Evolutionary conservation across 30 jellyfish, hydroid and myxozoan species (phyloP), one percentile per base, ranked within the genome.

Genomic region (Hydractinia echinata): DNA sequence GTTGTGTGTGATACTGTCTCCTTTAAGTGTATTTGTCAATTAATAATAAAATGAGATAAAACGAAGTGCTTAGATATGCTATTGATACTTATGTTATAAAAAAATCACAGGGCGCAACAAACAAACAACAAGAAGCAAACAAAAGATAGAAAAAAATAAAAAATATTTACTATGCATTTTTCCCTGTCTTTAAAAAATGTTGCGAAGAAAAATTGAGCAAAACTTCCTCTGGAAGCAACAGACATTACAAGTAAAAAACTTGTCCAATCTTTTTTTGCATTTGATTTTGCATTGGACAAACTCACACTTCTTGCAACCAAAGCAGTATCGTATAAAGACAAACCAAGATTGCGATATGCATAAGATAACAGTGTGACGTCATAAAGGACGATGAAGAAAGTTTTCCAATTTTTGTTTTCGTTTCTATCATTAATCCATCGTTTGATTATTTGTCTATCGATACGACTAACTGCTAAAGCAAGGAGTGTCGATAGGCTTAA

Each of bases 251-350:
- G 39, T 51, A 64, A 64, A 13, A 64, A 64, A 64, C 74, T 64
- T 13, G 74, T 64, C 74, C 74, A 64, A 64, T 64, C 74, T 64
- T 64, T 64, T 13, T 64, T 13, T 2, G 10, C 74, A 64, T 64
- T 7, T 44, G 19, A n/a, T 1, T 64, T 13, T 7, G 19, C 9
- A 6, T 13, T 44, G 19, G 18, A 7, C 10, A 64, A n/a, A 13
- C 74, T 64, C 74, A 64, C 74, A 13, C 74, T 64, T 51, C 74
- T 64, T n/a, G 74, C 74, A 64, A 64, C 74, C 19, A 64, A 51
- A 64, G 74, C 74, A n/a, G 74, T 64, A 13, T 64, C 74, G n/a
- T 64, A 64, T 13, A 64, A 4, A 64, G 39, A 64, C 10, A 64
- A 64, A 6, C 74, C 74, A 13, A 64, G 51, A 4, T 64, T 64